Base-by-base conservation (phyloP, 2,888 invertebrate species). In the Oscheius sp. region DNA sequence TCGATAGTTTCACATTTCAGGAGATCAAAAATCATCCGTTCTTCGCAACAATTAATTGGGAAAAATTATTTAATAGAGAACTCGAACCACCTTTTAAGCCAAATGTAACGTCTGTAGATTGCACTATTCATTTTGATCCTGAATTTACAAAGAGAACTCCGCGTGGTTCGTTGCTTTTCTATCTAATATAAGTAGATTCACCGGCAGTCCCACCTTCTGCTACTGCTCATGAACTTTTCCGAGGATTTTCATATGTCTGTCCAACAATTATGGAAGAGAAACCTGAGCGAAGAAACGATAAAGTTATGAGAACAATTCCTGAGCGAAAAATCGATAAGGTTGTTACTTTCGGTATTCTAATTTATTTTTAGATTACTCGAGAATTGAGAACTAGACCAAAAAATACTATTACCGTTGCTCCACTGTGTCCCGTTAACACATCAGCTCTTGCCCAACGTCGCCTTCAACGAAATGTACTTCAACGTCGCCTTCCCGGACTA, bases 141-240 rank as follows among this genome's bases (percentile, higher is more conserved):
- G 97, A 98, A 88, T 98, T 95, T 88, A 98, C 97, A 26, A 94
- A 93, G 82, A 93, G 95, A 88, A 96, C 97, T 54, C 97, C 98
- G 2, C 91, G 90, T 90, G 91, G 91, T 91, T 85, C 77, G 71
- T n/a, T n/a, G n/a, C n/a, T n/a, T n/a, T n/a, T n/a, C n/a, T n/a
- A n/a, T n/a, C n/a, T n/a, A 20, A 24, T 47, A 33, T 17, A 59
- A 45, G 30, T 90, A 88, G 97, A 98, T 89, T 97, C 97, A 0
- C 97, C 97, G 0, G 97, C 96, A 28, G 92, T 96, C 28, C 97
- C 97, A 41, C 94, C 96, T 28, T 96, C 96, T 85, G n/a, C n/a
- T n/a, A n/a, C n/a, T n/a, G 97, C 97, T 56, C 96, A 97, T 86
- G 97, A 98, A 88, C 89, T 98, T 72, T 98, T 98, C 88, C 91